Evolutionary conservation across 2,888 invertebrate species (phyloP).

Genomic region (Pemphredon lugubris): DNA sequence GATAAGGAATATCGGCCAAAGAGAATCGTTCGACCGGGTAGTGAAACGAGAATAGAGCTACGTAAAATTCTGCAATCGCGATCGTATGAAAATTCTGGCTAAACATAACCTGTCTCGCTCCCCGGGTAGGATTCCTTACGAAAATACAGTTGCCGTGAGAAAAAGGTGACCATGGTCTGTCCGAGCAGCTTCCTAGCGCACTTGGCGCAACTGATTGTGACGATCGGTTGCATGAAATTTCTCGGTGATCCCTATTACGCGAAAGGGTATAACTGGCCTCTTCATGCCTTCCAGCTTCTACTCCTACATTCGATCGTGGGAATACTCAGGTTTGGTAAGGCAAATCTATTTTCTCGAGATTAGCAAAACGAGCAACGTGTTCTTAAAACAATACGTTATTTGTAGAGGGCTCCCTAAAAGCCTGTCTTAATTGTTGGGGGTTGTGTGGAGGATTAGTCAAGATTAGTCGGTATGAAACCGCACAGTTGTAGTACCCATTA

Average conservation of each 20-base stretch:
- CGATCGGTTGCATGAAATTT: slow-evolving; percentile 72
- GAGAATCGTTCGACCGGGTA: background rate
- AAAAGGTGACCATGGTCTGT: slow-evolving; percentile 72
- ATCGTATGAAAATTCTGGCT: slow-evolving; percentile 39
- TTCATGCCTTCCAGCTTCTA: slow-evolving; percentile 75
- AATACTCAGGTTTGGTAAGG: slow-evolving; percentile 76
- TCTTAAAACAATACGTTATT: slow-evolving; percentile 42
- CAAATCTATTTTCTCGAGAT: too few species aligned
- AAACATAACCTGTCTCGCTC: background rate
- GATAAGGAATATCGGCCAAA: too few species aligned
- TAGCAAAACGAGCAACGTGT: too few species aligned
- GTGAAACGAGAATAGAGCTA: too few species aligned
- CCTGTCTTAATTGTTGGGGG: slow-evolving; percentile 44
- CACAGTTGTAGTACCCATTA: too few species aligned
- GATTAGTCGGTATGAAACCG: slow-evolving; percentile 50
- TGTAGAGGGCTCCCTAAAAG: slow-evolving; percentile 52
- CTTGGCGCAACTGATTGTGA: slow-evolving; percentile 71
- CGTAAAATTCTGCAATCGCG: slow-evolving; percentile 6
- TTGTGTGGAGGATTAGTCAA: slow-evolving; percentile 42
- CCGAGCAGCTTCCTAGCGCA: slow-evolving; percentile 74
- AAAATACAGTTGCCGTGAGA: background rate
- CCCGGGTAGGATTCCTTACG: slow-evolving; percentile 4
- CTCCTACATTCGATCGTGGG: slow-evolving; percentile 76
- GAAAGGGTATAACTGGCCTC: slow-evolving; percentile 70
- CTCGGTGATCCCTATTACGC: slow-evolving; percentile 58